Percentiles rank a stretch among this genome's conserved stretches.
phyloP scores from a whole-genome alignment of 2,113 vertebrate species.

The Equus przewalskii region DNA sequence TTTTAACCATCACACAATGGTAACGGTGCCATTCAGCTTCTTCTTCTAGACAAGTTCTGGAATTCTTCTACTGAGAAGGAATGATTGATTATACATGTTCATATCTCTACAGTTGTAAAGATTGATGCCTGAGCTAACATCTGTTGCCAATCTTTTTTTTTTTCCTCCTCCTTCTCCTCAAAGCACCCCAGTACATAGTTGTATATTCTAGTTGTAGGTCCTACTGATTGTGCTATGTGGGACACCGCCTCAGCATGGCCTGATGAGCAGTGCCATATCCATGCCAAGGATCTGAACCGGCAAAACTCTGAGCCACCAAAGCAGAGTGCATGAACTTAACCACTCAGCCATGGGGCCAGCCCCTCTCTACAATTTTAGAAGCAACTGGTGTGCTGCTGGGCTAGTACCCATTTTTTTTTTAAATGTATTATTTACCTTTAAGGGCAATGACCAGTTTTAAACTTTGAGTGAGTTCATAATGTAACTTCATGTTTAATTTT shows the following conservation, averaged over 20 bases:
- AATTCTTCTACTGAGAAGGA: background rate
- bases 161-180: too few species aligned
- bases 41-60: background rate
- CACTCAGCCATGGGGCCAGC: too few species aligned
- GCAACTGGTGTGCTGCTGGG: background rate
- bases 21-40: background rate
- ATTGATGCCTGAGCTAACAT: too few species aligned
- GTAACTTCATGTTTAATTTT: constrained; percentile 33
- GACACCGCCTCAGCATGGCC: too few species aligned
- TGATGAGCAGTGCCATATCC: too few species aligned
- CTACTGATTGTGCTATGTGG: too few species aligned
- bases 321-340: too few species aligned
- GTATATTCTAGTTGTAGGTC: too few species aligned
- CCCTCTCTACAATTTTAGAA: constrained; percentile 8
- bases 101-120: background rate
- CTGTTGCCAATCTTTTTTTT: too few species aligned
- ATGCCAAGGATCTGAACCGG: too few species aligned
- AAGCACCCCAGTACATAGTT: too few species aligned
- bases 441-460: background rate
- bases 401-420: background rate
- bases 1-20: background rate
- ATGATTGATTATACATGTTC: background rate
- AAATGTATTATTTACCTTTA: background rate
- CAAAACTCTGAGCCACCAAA: too few species aligned
- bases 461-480: background rate